phyloP scores from a whole-genome alignment of 2,797 vertebrate genomes.

The Rhynchotus rufescens region DNA sequence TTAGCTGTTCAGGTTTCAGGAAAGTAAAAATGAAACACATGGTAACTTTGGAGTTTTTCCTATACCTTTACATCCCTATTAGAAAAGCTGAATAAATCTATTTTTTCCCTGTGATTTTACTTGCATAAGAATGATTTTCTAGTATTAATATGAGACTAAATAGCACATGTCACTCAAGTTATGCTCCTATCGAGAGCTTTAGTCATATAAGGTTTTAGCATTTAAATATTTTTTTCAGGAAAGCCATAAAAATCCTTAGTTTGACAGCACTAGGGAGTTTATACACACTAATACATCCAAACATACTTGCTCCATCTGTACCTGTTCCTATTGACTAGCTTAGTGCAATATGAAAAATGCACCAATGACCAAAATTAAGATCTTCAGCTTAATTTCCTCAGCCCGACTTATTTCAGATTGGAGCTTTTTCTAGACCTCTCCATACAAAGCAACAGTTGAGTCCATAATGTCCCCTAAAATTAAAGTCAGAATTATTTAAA shows the following conservation, averaged over 20 bases:
- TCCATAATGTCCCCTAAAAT: neutral
- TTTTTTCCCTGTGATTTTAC: neutral
- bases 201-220: neutral
- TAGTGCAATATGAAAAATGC: neutral
- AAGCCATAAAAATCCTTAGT: slow-evolving; percentile 6
- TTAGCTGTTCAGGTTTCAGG: neutral
- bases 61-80: neutral
- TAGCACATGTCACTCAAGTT: neutral
- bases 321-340: neutral
- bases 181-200: neutral
- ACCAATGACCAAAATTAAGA: neutral
- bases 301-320: neutral
- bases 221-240: neutral
- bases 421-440: neutral
- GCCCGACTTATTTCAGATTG: neutral
- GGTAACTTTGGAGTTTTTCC: neutral
- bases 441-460: neutral
- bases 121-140: neutral
- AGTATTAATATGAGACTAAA: neutral
- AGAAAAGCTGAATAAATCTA: neutral
- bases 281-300: neutral
- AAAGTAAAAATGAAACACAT: neutral
- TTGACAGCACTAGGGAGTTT: neutral
- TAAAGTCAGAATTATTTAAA: neutral
- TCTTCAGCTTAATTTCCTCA: neutral